Base-by-base conservation (phyloP, 1,140 invertebrate genomes). In the Brachionus calyciflorus region DNA sequence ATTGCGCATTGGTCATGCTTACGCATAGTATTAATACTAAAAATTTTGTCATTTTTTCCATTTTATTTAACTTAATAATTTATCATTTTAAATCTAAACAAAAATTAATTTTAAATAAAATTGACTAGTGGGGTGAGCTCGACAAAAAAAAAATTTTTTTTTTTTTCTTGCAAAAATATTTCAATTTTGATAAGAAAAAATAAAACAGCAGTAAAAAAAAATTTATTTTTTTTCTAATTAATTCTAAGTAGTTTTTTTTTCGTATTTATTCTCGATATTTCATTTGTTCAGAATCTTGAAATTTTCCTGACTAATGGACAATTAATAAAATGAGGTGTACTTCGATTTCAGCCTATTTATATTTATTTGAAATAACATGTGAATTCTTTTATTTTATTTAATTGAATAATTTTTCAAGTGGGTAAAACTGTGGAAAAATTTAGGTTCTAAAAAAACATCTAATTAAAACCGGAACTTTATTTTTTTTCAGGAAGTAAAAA, bases 401-500 rank as follows among this genome's bases (percentile, higher is more conserved):
- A 60, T 33, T 60, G 6, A 60, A 60, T 37, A 37, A 33, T 60
- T n/a, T n/a, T n/a, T n/a, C n/a, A n/a, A n/a, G n/a, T n/a, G n/a
- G n/a, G n/a, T n/a, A n/a, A n/a, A n/a, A n/a, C n/a, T n/a, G n/a
- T n/a, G n/a, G n/a, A n/a, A n/a, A n/a, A n/a, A n/a, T n/a, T n/a
- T n/a, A n/a, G n/a, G n/a, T n/a, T 60, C 55, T 26, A 60, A 60
- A 60, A 60, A 33, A 60, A 60, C 33, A 60, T 33, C 55, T 60
- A 30, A 60, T 37, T 37, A 60, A 37, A 60, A 60, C 55, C 55
- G 55, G 55, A 60, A 60, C 26, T 60, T 19, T 33, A 28, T 60
- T n/a, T n/a, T n/a, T n/a, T 5, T 5, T 5, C 33, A 9, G 3
- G 9, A 37, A 37, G 9, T 5, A 9, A 9, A 37, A 21, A 60